These are phyloP conservation scores for Crypturellus undulatus DNA, from an alignment of 2,113 vertebrate species.

Conservation along the genomic window DNA sequence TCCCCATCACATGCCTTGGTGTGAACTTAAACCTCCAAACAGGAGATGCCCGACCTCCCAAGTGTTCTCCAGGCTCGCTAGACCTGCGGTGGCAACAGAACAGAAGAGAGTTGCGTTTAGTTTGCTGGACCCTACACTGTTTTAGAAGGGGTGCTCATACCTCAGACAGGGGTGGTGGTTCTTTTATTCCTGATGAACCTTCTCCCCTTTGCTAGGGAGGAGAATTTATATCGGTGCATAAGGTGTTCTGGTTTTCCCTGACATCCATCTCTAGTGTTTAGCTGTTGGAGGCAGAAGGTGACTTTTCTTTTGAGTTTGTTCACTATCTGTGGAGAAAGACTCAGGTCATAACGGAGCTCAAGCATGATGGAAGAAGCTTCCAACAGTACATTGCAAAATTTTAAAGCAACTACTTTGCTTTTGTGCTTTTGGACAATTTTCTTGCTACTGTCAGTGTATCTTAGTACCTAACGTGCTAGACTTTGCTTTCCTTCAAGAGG, in stretches of 20 bases:
- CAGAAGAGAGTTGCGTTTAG: neutral
- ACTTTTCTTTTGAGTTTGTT: neutral
- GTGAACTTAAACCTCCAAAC: neutral
- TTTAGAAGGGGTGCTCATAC: neutral
- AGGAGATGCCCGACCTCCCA: neutral
- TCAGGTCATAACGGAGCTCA: neutral
- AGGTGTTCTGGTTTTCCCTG: neutral
- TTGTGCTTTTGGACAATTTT: constrained; percentile 41
- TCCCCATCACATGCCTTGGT: neutral
- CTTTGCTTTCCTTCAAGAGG: neutral
- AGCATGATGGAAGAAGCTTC: neutral
- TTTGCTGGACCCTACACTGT: neutral
- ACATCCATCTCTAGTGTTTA: neutral
- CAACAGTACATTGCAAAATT: neutral
- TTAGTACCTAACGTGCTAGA: neutral
- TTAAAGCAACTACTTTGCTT: neutral
- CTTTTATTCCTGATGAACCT: neutral
- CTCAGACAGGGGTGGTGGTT: neutral
- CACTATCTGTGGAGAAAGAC: neutral
- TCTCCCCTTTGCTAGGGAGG: neutral
- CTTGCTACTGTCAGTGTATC: neutral
- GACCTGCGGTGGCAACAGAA: neutral
- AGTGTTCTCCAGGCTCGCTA: neutral
- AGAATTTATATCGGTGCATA: neutral
- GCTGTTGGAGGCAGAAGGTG: constrained; percentile 22